These are phyloP conservation scores for Drosophila tripunctata DNA, from an alignment of 2,888 invertebrate species.

Conservation along the genomic window DNA sequence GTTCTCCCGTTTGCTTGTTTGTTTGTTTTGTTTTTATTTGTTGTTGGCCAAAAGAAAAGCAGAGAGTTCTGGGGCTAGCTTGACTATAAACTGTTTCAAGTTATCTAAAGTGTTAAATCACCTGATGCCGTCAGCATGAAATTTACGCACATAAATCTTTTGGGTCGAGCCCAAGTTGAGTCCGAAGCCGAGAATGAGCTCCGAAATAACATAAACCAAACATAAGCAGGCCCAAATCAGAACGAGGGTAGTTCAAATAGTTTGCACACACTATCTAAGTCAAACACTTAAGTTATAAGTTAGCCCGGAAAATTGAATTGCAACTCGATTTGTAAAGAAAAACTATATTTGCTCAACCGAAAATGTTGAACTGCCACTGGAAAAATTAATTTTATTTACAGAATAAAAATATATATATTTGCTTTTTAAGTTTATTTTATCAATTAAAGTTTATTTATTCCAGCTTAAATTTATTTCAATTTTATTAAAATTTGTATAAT, in stretches of 20 bases:
- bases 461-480: too few species aligned
- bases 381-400: too few species aligned
- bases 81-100: slow-evolving; percentile 77
- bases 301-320: too few species aligned
- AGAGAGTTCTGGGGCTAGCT: slow-evolving; percentile 9
- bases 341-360: too few species aligned
- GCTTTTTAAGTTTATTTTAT: too few species aligned
- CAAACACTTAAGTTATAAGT: too few species aligned
- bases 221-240: slow-evolving; percentile 62
- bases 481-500: too few species aligned
- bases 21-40: slow-evolving; percentile 15
- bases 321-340: too few species aligned
- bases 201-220: slow-evolving; percentile 75
- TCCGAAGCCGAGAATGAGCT: slow-evolving; percentile 39
- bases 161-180: slow-evolving; percentile 50
- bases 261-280: background rate
- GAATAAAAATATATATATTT: too few species aligned
- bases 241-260: slow-evolving; percentile 34
- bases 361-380: too few species aligned
- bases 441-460: too few species aligned
- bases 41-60: background rate
- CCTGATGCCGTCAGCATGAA: slow-evolving; percentile 84
- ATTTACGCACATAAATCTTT: slow-evolving; percentile 81
- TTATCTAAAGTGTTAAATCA: slow-evolving; percentile 84
- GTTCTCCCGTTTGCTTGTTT: slow-evolving; percentile 16